Base-by-base conservation (phyloP, 2,888 invertebrate species). In the Amphimallon solstitiale region DNA sequence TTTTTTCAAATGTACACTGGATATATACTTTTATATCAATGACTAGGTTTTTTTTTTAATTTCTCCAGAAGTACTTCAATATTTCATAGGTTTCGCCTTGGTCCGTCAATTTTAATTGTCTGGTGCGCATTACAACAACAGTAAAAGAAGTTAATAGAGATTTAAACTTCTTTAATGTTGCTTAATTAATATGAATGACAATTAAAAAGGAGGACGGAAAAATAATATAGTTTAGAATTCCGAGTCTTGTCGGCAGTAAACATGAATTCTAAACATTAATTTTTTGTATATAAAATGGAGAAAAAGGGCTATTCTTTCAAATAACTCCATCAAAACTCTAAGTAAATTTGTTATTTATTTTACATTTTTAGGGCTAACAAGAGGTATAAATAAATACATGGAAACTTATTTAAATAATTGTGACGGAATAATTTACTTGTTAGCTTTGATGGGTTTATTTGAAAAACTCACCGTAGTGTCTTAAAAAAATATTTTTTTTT, bases 1-100 rank as follows among this genome's bases (percentile, higher is more conserved):
- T 9, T 21, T 40, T 56, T 56, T 38, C 29, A 9, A 29, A 56
- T 40, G 10, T 56, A 56, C 61, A 48, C 35, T 37, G 37, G 61
- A 63, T 63, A 38, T 51, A 34, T 37, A 17, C 29, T 19, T 23
- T 60, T 14, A 35, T 29, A 23, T 29, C 15, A 38, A 17, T 63
- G 63, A 63, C 63, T 63, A 63, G 63, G 43, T n/a, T 15, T 34
- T 63, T 15, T 43, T 43, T 43, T 12, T 49, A 49, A 21, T 15
- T 23, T 4, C 5, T 23, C 23, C 3, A 23, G 23, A 46, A 46
- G 34, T 46, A 29, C 45, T 34, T 48, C 14, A 61, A 19, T 12
- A 15, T 48, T 48, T 14, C 14, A 48, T 46, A 5, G 38, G 21
- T 5, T 37, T 37, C 19, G 17, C 21, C 21, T 38, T 19, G 2